Evolutionary conservation across 2,888 invertebrate genomes (phyloP).

Genomic region (Ganaspis brasiliensis): DNA sequence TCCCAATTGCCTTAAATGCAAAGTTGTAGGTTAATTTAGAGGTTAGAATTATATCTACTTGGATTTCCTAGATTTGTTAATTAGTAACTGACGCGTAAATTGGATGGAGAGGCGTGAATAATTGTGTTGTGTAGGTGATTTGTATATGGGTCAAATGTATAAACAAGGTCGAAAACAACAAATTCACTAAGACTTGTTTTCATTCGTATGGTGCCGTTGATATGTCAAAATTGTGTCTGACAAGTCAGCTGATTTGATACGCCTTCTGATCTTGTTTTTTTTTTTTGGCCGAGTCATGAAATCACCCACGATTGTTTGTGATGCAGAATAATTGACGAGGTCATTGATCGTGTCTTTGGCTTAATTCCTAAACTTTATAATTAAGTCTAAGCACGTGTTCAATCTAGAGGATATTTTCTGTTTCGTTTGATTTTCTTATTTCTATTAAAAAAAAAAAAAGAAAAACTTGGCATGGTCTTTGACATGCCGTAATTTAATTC

Average conservation of each 20-base stretch:
- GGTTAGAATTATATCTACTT: neutral
- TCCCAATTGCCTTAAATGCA: too few relatives aligned
- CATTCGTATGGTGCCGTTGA: slow-evolving; percentile 60
- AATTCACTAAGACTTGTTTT: slow-evolving; percentile 51
- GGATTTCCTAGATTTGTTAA: neutral
- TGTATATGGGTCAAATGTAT: neutral
- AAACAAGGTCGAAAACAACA: slow-evolving; percentile 68
- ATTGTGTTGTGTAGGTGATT: neutral
- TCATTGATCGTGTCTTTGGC: slow-evolving; percentile 35
- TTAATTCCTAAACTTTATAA: slow-evolving; percentile 34
- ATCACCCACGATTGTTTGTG: slow-evolving; percentile 1
- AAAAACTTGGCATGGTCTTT: slow-evolving; percentile 21
- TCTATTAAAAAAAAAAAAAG: neutral
- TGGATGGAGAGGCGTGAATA: neutral
- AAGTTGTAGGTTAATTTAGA: neutral
- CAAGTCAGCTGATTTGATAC: slow-evolving; percentile 55
- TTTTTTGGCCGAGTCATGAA: slow-evolving; percentile 15
- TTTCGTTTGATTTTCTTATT: neutral
- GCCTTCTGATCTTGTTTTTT: slow-evolving; percentile 5
- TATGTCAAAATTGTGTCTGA: slow-evolving; percentile 30
- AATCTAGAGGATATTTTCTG: slow-evolving; percentile 9
- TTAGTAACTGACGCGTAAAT: neutral
- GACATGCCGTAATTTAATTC: slow-evolving; percentile 23
- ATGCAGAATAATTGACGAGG: slow-evolving; percentile 3
- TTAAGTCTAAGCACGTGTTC: slow-evolving; percentile 31